Percentiles rank a stretch among this genome's conserved stretches.
phyloP scores from a whole-genome alignment of 2,888 invertebrate genomes.

The Sipha maydis region DNA sequence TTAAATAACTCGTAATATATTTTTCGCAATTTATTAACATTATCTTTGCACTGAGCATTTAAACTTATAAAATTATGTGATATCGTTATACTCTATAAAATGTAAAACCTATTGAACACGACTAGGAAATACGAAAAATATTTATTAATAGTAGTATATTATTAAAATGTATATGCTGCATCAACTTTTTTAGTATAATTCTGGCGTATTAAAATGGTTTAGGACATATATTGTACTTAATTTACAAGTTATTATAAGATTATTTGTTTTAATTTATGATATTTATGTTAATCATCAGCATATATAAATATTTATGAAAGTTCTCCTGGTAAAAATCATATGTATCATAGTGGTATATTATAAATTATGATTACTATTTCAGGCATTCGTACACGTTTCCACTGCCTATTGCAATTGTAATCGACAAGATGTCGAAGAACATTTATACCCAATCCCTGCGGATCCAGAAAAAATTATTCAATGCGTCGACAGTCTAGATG shows the following conservation, averaged over 20 bases:
- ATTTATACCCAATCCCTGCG: constrained; percentile 69
- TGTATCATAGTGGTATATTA: not conserved
- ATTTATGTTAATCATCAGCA: not conserved
- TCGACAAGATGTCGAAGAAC: constrained; percentile 70
- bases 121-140: too few species aligned
- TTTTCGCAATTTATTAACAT: too few species aligned
- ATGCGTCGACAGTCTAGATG: constrained; percentile 68
- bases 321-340: not conserved
- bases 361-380: constrained; percentile 32
- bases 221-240: not conserved
- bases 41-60: too few species aligned
- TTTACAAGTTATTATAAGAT: not conserved
- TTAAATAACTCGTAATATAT: too few species aligned
- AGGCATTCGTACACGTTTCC: constrained; percentile 76
- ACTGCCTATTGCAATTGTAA: constrained; percentile 81
- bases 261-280: not conserved
- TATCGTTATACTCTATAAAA: too few species aligned
- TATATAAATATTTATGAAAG: not conserved
- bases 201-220: not conserved
- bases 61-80: too few species aligned
- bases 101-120: too few species aligned
- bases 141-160: not conserved
- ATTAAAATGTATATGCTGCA: not conserved
- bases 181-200: not conserved
- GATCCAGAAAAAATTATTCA: constrained; percentile 67